Evolutionary conservation across 2,888 invertebrate species (phyloP).

Genomic region (Parapristionchus giblindavisi): DNA sequence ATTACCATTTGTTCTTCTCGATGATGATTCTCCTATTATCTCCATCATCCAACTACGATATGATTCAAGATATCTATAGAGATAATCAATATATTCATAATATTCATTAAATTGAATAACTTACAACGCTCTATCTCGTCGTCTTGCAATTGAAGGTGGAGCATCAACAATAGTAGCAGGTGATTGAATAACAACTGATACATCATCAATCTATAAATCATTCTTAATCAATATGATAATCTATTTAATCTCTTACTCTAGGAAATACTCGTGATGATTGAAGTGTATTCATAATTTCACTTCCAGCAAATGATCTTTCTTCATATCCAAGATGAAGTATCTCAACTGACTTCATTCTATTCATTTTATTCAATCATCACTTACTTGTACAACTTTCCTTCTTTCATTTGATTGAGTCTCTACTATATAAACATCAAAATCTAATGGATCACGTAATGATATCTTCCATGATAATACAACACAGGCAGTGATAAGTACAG

Average conservation of each 20-base stretch:
- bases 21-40: background rate
- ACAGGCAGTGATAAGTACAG: too few species aligned
- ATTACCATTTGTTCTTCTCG: background rate
- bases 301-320: conserved; percentile 30
- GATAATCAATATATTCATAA: background rate
- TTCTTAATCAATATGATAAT: background rate
- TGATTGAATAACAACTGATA: conserved; percentile 37
- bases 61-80: background rate
- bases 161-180: conserved; percentile 29
- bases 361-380: background rate
- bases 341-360: conserved; percentile 3
- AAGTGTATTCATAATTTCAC: conserved; percentile 17
- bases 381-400: conserved; percentile 23
- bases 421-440: conserved; percentile 35
- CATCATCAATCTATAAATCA: conserved; percentile 24
- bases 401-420: conserved; percentile 23
- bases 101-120: background rate
- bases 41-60: conserved; percentile 29
- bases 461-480: conserved; percentile 29
- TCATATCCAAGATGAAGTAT: conserved; percentile 35
- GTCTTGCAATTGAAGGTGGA: conserved; percentile 2
- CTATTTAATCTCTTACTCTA: background rate
- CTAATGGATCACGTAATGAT: conserved; percentile 10
- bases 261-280: conserved; percentile 21
- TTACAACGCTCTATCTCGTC: background rate